Base-by-base conservation (phyloP, 1,140 invertebrate genomes). In the Lasioglossum baleicum region DNA sequence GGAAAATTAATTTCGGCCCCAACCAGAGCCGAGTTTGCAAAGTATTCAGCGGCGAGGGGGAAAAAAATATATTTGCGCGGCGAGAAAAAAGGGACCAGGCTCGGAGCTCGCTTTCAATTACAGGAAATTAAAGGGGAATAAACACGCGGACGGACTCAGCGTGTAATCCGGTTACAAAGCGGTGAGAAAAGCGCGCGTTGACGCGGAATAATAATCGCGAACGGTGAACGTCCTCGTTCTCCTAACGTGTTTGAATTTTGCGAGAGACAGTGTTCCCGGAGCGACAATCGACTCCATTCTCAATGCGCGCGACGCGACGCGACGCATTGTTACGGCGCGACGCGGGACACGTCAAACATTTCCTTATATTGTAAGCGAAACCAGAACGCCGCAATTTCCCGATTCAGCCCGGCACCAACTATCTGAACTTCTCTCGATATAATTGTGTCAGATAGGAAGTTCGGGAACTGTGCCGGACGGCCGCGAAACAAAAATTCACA, bases 401-500 rank as follows among this genome's bases (percentile, higher is more conserved):
- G 76, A 79, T 48, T 65, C 76, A 58, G 20, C 8, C 35, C 13
- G 20, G 11, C 48, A 73, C 35, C 35, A 79, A 65, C 76, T 79
- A 79, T 79, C 76, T 72, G 31, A 79, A 79, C 76, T 79, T 79
- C 76, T 65, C 61, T 65, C 69, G 35, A 79, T 79, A 79, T 79
- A 79, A 79, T 79, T 79, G 60, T 79, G 76, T 73, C 76, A 73
- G 76, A 79, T 73, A 56, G 76, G 51, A 73, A 79, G 69, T 79
- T 79, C 60, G 58, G 48, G 42, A 79, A 79, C 69, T 73, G 69
- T 79, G 76, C 48, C 76, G 76, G 69, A 72, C 69, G 60, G 44
- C 56, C 48, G 58, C 42, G 51, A 73, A 73, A 79, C 60, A 79
- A 79, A 79, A 79, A 79, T 79, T 79, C 61, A 22, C 69, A 58